phyloP scores from a whole-genome alignment of 2,113 vertebrate genomes.

The Neogobius melanostomus region DNA sequence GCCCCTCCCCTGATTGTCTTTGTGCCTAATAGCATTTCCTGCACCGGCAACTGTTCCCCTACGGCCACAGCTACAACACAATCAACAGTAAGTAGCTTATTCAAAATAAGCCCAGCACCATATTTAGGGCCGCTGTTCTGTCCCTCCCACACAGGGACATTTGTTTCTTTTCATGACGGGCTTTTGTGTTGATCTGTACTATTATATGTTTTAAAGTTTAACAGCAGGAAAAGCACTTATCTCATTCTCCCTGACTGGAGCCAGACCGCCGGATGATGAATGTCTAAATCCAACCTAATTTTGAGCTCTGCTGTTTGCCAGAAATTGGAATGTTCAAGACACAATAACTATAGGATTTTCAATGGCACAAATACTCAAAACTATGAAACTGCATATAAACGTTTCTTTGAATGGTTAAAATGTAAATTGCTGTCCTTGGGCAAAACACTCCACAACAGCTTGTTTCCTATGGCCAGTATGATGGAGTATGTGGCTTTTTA shows the following conservation, averaged over 20 bases:
- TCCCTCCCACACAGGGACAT: conserved; percentile 45
- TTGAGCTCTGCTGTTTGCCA: conserved; percentile 18
- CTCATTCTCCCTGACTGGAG: conserved; percentile 53
- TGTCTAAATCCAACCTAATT: conserved; percentile 67
- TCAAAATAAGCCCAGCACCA: conserved; percentile 37
- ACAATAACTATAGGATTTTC: not conserved
- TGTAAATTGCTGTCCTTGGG: too few species aligned
- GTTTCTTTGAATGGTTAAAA: not conserved
- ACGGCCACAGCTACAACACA: conserved; percentile 49
- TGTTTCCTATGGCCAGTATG: too few species aligned
- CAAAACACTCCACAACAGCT: too few species aligned
- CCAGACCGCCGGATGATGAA: conserved; percentile 55
- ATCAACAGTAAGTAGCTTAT: conserved; percentile 55
- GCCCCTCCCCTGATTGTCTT: conserved; percentile 47
- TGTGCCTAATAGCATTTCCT: conserved; percentile 58
- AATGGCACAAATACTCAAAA: not conserved
- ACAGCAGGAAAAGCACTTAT: conserved; percentile 56
- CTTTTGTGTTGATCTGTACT: conserved; percentile 38
- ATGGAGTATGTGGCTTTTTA: too few species aligned
- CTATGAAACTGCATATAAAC: not conserved
- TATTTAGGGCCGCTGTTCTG: conserved; percentile 44
- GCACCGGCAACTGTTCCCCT: conserved; percentile 44
- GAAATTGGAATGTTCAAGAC: not conserved
- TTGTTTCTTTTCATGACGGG: conserved; percentile 40
- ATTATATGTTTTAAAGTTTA: conserved; percentile 43